A percentile compares a stretch with the other conserved stretches of the same genome.
Conservation (phyloP, 92 coral and sea anemone species). For the Paragorgia papillata region DNA sequence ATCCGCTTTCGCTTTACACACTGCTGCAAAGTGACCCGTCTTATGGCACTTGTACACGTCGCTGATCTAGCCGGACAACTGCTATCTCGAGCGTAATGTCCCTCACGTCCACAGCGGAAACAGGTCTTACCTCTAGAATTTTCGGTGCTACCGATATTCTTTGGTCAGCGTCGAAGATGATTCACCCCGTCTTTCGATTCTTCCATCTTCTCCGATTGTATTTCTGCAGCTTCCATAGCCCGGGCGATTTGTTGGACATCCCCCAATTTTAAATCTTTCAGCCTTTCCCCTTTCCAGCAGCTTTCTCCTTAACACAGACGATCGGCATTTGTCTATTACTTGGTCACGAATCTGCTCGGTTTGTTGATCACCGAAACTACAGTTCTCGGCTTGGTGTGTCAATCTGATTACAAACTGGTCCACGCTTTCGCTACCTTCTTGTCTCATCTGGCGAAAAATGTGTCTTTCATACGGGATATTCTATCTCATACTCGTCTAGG, state of each 20-base stretch:
- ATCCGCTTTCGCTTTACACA: constrained; percentile 18
- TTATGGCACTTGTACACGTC: constrained; percentile 29
- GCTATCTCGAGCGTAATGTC: background rate
- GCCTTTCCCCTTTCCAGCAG: constrained; percentile 37
- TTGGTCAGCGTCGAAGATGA: too few relatives aligned
- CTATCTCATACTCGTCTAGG: too few relatives aligned
- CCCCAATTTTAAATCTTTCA: constrained; percentile 5
- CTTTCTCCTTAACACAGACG: constrained; percentile 11
- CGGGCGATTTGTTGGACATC: constrained; percentile 27
- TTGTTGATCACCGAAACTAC: constrained; percentile 9
- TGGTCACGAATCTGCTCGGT: constrained; percentile 56
- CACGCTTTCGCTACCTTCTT: too few relatives aligned
- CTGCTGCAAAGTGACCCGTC: constrained; percentile 28
- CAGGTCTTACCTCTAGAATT: too few relatives aligned
- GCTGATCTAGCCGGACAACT: constrained; percentile 34
- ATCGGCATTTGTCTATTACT: constrained; percentile 39
- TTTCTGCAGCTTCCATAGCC: constrained; percentile 36
- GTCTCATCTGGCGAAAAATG: too few relatives aligned
- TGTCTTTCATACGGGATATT: too few relatives aligned
- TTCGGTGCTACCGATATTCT: too few relatives aligned
- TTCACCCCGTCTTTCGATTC: too few relatives aligned
- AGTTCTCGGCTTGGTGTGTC: constrained; percentile 16
- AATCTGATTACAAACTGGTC: constrained; percentile 10
- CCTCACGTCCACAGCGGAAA: too few relatives aligned
- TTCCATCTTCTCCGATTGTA: constrained; percentile 32